Evolutionary conservation across 2,888 invertebrate genomes (phyloP).

Genomic region (Diploptera punctata): DNA sequence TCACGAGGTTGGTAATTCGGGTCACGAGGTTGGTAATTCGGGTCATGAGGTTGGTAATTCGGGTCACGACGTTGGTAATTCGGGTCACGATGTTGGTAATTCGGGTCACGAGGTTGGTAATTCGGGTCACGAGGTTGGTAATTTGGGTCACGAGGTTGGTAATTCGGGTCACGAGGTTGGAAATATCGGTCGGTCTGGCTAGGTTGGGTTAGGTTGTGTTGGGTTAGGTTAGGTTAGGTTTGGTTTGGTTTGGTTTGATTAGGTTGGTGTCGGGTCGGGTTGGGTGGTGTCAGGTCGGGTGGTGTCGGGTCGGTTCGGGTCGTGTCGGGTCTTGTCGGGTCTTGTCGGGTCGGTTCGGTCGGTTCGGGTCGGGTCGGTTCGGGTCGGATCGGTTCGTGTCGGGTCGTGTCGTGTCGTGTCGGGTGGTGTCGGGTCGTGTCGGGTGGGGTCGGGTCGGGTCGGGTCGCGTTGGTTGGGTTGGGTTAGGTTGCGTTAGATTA

Average conservation of each 20-base stretch:
- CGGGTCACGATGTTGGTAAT: no score
- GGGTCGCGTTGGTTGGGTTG: neutral
- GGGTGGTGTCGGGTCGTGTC: no score
- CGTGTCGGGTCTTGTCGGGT: neutral
- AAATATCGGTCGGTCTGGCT: no score
- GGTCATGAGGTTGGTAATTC: no score
- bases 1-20: no score
- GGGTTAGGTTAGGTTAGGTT: conserved; percentile 13
- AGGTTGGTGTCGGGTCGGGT: neutral
- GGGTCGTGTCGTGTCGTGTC: neutral
- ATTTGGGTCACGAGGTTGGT: no score
- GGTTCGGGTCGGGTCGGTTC: neutral
- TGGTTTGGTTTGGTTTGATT: neutral
- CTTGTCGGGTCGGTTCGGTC: neutral
- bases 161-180: no score
- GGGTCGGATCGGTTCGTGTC: neutral
- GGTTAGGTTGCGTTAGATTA: neutral
- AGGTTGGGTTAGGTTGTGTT: no score
- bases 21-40: no score
- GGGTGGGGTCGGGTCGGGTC: neutral
- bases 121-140: no score
- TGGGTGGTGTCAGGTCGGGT: neutral
- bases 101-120: no score
- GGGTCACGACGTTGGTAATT: no score
- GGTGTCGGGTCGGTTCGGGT: neutral